A percentile compares a stretch with the other conserved stretches of the same genome.
phyloP scores from a whole-genome alignment of 2,888 invertebrate species.

The Gibbula magus region DNA sequence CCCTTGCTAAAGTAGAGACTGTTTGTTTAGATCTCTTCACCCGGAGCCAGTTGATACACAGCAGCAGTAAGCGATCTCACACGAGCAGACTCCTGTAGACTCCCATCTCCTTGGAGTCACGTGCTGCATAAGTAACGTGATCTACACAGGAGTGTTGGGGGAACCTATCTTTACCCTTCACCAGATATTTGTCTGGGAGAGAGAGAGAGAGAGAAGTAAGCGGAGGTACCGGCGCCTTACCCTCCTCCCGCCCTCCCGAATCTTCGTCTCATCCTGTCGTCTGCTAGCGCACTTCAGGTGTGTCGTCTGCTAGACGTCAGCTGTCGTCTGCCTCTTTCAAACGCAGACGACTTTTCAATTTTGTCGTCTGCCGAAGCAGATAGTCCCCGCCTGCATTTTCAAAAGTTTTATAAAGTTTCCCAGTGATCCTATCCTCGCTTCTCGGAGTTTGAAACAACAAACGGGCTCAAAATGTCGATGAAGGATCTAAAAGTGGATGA shows the following conservation, averaged over 20 bases:
- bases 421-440: not conserved
- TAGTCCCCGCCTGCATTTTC: too few species aligned
- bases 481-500: slow-evolving; percentile 44
- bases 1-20: too few species aligned
- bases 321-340: not conserved
- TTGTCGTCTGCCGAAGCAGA: not conserved
- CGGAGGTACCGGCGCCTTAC: not conserved
- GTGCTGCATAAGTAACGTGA: slow-evolving; percentile 8
- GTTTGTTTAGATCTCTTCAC: too few species aligned
- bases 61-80: not conserved
- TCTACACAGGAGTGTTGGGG: not conserved
- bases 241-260: not conserved
- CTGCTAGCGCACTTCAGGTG: not conserved
- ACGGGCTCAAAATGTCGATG: slow-evolving; percentile 34
- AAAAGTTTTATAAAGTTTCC: not conserved
- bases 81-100: not conserved
- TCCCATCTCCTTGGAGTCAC: not conserved
- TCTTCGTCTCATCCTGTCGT: not conserved
- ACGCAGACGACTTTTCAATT: not conserved
- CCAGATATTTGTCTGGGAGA: not conserved
- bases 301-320: not conserved
- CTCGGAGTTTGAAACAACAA: not conserved
- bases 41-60: too few species aligned
- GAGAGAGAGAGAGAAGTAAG: not conserved
- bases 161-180: not conserved